Evolutionary conservation across 2,113 vertebrate species (phyloP).

Genomic region (Eublepharis macularius): DNA sequence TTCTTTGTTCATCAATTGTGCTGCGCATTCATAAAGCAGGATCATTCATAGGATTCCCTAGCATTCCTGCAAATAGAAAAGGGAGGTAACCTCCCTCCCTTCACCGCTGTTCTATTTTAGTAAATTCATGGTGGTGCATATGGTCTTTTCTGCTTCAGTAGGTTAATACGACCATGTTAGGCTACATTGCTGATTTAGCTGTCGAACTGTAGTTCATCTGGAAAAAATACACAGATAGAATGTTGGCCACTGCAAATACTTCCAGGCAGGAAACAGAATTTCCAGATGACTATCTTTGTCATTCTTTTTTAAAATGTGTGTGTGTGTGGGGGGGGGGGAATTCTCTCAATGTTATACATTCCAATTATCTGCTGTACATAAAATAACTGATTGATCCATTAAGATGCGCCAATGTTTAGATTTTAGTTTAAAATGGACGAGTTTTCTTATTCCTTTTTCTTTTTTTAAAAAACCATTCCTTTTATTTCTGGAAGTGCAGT

Average conservation of each 20-base stretch:
- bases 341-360: constrained; percentile 9
- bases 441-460: background rate
- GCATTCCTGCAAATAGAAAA: background rate
- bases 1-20: constrained; percentile 49
- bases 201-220: constrained; percentile 73
- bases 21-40: constrained; percentile 44
- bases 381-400: too few species aligned
- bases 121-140: constrained; percentile 70
- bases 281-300: constrained; percentile 26
- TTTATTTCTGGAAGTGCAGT: background rate
- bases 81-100: background rate
- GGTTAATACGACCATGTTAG: constrained; percentile 72
- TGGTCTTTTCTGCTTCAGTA: constrained; percentile 75
- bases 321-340: constrained; percentile 33
- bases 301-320: constrained; percentile 19
- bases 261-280: constrained; percentile 55
- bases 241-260: constrained; percentile 58
- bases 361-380: constrained; percentile 5
- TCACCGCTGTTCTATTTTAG: constrained; percentile 59
- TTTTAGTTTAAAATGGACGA: too few species aligned
- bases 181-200: constrained; percentile 77
- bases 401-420: too few species aligned
- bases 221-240: constrained; percentile 71
- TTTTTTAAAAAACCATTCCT: constrained; percentile 1
- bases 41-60: constrained; percentile 22